Evolutionary conservation across 2,113 vertebrate genomes (phyloP).

Genomic region (Rhabdomys dilectus): DNA sequence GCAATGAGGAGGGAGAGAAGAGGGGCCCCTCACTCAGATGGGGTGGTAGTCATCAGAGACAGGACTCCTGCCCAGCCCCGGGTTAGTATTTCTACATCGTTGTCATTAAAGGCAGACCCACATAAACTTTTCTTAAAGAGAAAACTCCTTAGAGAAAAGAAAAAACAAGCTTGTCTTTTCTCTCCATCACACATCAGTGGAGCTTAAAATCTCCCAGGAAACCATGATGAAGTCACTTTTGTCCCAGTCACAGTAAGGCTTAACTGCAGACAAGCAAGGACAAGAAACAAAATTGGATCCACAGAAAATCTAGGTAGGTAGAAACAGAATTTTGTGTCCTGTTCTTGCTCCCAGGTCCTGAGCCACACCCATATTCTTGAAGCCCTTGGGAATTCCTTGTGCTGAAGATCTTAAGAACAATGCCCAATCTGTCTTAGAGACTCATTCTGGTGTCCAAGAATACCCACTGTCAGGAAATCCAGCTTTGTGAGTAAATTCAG

Average conservation of each 20-base stretch:
- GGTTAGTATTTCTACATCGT: not conserved
- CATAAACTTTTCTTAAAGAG: slow-evolving; percentile 25
- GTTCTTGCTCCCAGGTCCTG: not conserved
- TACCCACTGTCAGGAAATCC: slow-evolving; percentile 70
- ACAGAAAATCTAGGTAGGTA: accelerated
- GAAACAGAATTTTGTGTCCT: not conserved
- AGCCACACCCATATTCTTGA: slow-evolving; percentile 31
- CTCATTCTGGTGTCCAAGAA: slow-evolving; percentile 71
- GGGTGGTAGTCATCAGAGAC: too few species aligned
- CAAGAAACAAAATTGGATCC: not conserved
- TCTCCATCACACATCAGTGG: not conserved
- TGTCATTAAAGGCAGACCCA: not conserved
- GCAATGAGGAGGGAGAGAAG: not conserved
- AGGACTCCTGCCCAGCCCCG: not conserved
- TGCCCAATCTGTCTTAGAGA: slow-evolving; percentile 53
- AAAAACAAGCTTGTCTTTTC: not conserved
- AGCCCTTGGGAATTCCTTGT: not conserved
- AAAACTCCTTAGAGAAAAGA: not conserved
- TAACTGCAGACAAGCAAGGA: not conserved
- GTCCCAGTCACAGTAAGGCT: not conserved
- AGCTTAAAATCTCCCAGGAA: not conserved
- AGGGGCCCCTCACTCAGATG: not conserved
- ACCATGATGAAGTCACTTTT: not conserved
- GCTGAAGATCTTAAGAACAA: slow-evolving; percentile 49
- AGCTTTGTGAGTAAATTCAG: slow-evolving; percentile 37